Base-by-base conservation (phyloP, 2,113 vertebrate species). In the Barbus barbus region DNA sequence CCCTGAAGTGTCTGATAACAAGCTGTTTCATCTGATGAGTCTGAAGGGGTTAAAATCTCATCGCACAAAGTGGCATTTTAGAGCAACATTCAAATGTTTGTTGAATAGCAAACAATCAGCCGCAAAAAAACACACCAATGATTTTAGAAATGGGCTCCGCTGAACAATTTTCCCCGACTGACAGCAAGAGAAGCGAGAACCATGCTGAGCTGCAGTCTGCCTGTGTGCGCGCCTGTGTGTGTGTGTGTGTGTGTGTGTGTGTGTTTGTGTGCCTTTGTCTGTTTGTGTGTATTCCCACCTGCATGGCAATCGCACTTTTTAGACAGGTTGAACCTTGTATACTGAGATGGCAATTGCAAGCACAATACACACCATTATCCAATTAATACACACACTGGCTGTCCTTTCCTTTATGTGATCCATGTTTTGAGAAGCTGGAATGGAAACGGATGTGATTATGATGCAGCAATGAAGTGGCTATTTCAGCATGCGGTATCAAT, bases 361-460 rank as follows among this genome's bases (percentile, higher is more conserved):
- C 60, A 88, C 86, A 87, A 91, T 87, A 89, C 88, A 90, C 86
- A 80, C 86, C 87, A 90, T 90, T 90, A 90, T 89, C 89, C 89
- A 89, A 90, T 90, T 90, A 90, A 90, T 89, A 90, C 46, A 86
- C 87, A 87, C 85, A 87, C 88, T 83, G 81, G 83, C 85, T 65
- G 88, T 89, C 79, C 53, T 82, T 85, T 89, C 84, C 86, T 90
- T 90, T 91, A 88, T 90, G 85, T 83, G 79, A 73, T 48, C 33
- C 48, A 31, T 74, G 86, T 84, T 86, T 89, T 63, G 61, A 80
- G 75, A 83, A 77, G 85, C 76, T 83, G 82, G 88, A 89, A 91
- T 89, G 89, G 87, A 90, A 89, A 89, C 87, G 83, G 87, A 90
- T 89, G 88, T 87, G 87, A 91, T 89, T 90, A 90, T 87, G 87